Base-by-base conservation (phyloP, 1,140 invertebrate genomes). In the Holcopasites calliopsidis region DNA sequence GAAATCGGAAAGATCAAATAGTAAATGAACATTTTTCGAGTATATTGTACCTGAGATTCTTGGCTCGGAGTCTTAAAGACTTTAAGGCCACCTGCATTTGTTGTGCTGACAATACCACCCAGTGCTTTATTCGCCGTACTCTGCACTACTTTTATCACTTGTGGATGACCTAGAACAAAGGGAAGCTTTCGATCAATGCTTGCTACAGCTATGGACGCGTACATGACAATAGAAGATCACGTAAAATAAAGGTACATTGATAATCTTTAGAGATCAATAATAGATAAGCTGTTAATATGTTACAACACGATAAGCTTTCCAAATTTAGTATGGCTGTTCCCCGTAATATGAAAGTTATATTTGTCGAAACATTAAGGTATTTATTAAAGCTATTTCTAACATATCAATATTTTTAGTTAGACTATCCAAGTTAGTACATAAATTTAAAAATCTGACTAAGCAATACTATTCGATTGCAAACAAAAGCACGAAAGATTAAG, bases 71-170 rank as follows among this genome's bases (percentile, higher is more conserved):
- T 86, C 83, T 93, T 93, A 73, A 92, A 91, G 70, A 93, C 90
- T 88, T 93, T 93, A 49, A 93, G 84, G 74, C 91, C 89, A 73
- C 90, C 90, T 71, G 90, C 54, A 85, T 92, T 90, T 82, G 91
- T 86, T 21, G 91, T 86, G 77, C 90, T 90, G 80, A 92, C 89
- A 77, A 93, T 90, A 52, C 90, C 86, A 82, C 88, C 87, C 42
- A 93, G 83, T 74, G 87, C 65, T 84, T 93, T 93, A 55, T 91
- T 92, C 52, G 91, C 86, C 47, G 92, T 87, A 71, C 92, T 92
- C 76, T 94, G 94, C 47, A 94, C 92, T 40, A 94, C 91, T 86
- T 95, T 94, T 55, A 94, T 93, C 85, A 94, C 92, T 90, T 95
- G 94, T 58, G 93, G 93, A 85, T 94, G 93, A 40, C 94, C 93